Percentiles rank a stretch among this genome's conserved stretches.
Evolutionary conservation across 2,797 vertebrate species (phyloP).

Genomic region (Hydrolagus colliei): DNA sequence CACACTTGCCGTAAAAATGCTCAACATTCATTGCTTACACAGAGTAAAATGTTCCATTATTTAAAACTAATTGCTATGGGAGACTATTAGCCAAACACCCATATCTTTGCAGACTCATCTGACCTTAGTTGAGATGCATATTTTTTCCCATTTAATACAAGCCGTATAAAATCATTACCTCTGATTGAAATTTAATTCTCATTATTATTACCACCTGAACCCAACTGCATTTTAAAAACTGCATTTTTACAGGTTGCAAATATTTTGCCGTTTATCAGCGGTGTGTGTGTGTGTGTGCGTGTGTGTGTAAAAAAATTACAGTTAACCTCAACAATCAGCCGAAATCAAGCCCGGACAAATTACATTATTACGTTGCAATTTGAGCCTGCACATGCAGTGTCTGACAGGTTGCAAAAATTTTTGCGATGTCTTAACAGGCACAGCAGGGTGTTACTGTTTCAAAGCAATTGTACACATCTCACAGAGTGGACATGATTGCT

Average conservation of each 20-base stretch:
- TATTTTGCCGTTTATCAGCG: conserved; percentile 19
- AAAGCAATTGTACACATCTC: conserved; percentile 25
- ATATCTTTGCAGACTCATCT: not conserved
- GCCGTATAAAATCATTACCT: conserved; percentile 7
- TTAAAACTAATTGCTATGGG: not conserved
- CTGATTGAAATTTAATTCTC: conserved; percentile 4
- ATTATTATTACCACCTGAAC: conserved; percentile 11
- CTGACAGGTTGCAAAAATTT: conserved; percentile 29
- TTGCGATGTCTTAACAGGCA: conserved; percentile 26
- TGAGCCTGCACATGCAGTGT: not conserved
- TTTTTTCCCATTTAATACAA: not conserved
- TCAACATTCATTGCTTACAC: too few species aligned
- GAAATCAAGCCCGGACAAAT: conserved; percentile 25
- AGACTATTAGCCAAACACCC: not conserved
- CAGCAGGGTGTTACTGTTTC: conserved; percentile 26
- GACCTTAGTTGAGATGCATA: not conserved
- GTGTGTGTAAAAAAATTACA: not conserved
- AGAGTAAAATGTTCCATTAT: not conserved
- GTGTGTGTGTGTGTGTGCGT: not conserved
- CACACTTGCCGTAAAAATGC: too few species aligned
- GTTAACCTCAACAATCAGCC: conserved; percentile 24
- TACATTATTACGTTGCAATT: conserved; percentile 22
- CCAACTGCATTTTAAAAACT: conserved; percentile 10
- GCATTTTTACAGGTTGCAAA: too few species aligned
- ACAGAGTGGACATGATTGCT: conserved; percentile 17